Base-by-base conservation (phyloP, 2,888 invertebrate genomes). In the Scaptomyza caliginosa region DNA sequence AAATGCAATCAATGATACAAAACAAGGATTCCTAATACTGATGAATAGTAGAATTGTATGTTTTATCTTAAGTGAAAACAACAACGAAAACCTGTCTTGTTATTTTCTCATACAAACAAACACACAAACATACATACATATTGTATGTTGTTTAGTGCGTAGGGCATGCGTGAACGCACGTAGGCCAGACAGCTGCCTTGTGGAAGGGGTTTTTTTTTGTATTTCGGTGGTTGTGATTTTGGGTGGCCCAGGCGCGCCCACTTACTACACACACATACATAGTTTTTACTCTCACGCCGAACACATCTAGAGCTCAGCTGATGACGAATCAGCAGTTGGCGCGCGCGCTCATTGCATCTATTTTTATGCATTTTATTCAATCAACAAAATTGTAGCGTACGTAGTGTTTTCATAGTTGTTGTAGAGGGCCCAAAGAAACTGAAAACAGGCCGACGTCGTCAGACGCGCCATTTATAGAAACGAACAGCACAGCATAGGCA, bases 301-400 rank as follows among this genome's bases (percentile, higher is more conserved):
- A 59, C 43, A 45, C 74, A 77, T 77, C 84, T n/a, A n/a, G n/a
- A 83, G 39, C 81, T 74, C 81, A 81, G 87, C 81, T 86, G 81
- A 77, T 81, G 81, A 86, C 82, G 81, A 84, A 84, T 86, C 68
- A 58, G 59, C 67, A 54, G 51, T 62, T 51, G 58, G 59, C 40
- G 36, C 40, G 30, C 49, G 43, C 42, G 55, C 59, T 48, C 70
- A 52, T 66, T 75, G 74, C 70, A 70, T 83, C 86, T 81, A 81
- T 81, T 81, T 81, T 84, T 86, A 86, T 81, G 81, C 85, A 81
- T 84, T 81, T 81, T 86, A 84, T 86, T 81, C 81, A 81, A 81
- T 81, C 81, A 86, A 65, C n/a, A 74, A 69, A 60, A 58, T 64
- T 82, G 64, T 85, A 71, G 71, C 69, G 79, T 66, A 71, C 1